Conservation (phyloP, 2,888 invertebrate species). For the Drosophila aldrichi region DNA sequence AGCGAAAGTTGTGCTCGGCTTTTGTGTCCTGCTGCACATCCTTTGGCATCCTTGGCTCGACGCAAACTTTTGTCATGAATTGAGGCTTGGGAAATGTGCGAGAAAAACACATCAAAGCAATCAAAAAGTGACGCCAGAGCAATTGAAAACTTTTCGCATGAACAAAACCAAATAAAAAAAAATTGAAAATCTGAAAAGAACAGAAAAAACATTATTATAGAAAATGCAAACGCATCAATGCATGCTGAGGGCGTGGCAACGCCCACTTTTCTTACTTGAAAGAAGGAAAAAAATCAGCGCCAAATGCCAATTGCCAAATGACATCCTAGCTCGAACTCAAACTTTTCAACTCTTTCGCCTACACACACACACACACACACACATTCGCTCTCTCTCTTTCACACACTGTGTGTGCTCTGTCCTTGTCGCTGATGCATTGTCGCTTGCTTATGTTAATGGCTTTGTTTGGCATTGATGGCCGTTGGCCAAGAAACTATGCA, state of each 20-base stretch:
- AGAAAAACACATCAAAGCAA: constrained; percentile 81
- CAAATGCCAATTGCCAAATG: constrained; percentile 67
- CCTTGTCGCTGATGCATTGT: constrained; percentile 19
- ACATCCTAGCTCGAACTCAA: constrained; percentile 24
- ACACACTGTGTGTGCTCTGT: too few species aligned
- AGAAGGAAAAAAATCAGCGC: constrained; percentile 21
- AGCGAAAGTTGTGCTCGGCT: constrained; percentile 75
- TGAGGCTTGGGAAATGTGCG: constrained; percentile 78
- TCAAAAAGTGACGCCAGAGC: constrained; percentile 81
- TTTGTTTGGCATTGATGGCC: constrained; percentile 72
- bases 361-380: not conserved
- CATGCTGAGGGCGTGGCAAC: constrained; percentile 16
- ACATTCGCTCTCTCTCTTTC: not conserved
- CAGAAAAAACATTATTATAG: constrained; percentile 53
- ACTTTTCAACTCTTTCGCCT: constrained; percentile 5
- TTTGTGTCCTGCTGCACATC: constrained; percentile 38
- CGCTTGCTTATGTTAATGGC: constrained; percentile 71
- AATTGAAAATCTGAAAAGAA: not conserved
- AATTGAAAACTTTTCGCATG: constrained; percentile 80
- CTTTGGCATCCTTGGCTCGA: constrained; percentile 38
- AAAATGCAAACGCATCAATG: constrained; percentile 61
- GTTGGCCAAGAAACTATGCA: constrained; percentile 62
- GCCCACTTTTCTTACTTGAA: not conserved
- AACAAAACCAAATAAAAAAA: constrained; percentile 31
- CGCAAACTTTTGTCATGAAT: constrained; percentile 78